These are phyloP conservation scores for Asobara japonica DNA, from an alignment of 1,140 invertebrate species.

Conservation along the genomic window DNA sequence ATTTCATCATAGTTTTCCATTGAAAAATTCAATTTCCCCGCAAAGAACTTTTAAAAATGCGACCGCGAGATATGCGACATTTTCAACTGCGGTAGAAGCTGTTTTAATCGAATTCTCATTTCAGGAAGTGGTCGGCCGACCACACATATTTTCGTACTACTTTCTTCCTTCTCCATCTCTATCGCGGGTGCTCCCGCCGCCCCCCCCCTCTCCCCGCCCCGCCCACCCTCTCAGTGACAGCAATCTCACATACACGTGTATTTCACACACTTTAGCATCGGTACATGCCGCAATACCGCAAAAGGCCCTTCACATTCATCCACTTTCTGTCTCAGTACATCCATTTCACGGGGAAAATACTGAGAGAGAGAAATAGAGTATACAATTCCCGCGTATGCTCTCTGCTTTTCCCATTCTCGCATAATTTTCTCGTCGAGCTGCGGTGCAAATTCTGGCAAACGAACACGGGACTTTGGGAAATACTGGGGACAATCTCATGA, in stretches of 20 bases:
- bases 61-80: not conserved
- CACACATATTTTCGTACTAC: slow-evolving; percentile 7
- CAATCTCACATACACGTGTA: not conserved
- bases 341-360: not conserved
- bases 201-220: not conserved
- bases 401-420: slow-evolving; percentile 1
- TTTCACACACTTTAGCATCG: slow-evolving; percentile 6
- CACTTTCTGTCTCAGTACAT: slow-evolving; percentile 13
- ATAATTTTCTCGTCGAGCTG: slow-evolving; percentile 9
- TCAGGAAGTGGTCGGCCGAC: slow-evolving; percentile 3
- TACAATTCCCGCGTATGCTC: not conserved
- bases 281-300: slow-evolving; percentile 5
- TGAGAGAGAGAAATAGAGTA: not conserved
- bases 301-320: slow-evolving; percentile 5
- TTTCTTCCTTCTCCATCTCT: not conserved
- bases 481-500: not conserved
- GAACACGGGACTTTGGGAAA: not conserved
- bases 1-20: not conserved
- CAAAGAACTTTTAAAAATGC: not conserved
- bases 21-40: not conserved
- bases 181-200: too few species aligned
- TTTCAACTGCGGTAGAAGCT: not conserved
- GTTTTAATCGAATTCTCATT: not conserved
- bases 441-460: slow-evolving; percentile 1
- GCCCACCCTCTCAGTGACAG: not conserved